Evolutionary conservation across 2,113 vertebrate species (phyloP), one percentile per base, ranked within the genome.

Genomic region (Pedionomus torquatus): DNA sequence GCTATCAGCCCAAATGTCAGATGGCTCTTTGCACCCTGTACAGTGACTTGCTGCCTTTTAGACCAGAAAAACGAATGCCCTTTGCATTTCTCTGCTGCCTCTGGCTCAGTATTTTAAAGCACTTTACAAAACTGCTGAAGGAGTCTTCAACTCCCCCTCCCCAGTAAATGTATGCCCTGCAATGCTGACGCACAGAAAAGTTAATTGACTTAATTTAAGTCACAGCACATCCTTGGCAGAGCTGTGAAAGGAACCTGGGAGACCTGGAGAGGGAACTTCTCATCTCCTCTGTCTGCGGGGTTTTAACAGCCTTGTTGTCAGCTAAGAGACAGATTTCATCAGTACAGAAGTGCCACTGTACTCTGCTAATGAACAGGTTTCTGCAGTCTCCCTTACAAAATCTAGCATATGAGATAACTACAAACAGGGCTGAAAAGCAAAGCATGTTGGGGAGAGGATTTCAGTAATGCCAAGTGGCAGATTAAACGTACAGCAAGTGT

Each of bases 191-290:
- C 74, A 61, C 63, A 25, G 15, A 71, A 75, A 61, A 89, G 68
- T 83, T 35, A 89, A 90, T 74, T 66, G 65, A 43, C 26, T 91
- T 54, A 54, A 69, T 52, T 93, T 61, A 66, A 94, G 74, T 77
- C 83, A 79, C 76, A 16, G 35, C 91, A 83, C 88, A 93, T 96
- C 88, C 51, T 95, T 95, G 95, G 92, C 95, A 92, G 76, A 77
- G 82, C 75, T 94, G 83, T 78, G 90, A 46, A 63, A 90, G 80
- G 79, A 97, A 85, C 90, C 95, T 83, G 93, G 95, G 96, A 95
- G 82, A 97, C 49, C 63, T 77, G 75, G 49, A 58, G 52, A 88
- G 21, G 31, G 78, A 94, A 41, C 13, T 15, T 88, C 43, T 90
- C 41, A 33, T 89, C 33, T 87, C 6, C 51, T 55, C 83, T 79